These are phyloP conservation scores for Dendrocopos noguchii DNA, from an alignment of 2,113 vertebrate species.

Conservation along the genomic window DNA sequence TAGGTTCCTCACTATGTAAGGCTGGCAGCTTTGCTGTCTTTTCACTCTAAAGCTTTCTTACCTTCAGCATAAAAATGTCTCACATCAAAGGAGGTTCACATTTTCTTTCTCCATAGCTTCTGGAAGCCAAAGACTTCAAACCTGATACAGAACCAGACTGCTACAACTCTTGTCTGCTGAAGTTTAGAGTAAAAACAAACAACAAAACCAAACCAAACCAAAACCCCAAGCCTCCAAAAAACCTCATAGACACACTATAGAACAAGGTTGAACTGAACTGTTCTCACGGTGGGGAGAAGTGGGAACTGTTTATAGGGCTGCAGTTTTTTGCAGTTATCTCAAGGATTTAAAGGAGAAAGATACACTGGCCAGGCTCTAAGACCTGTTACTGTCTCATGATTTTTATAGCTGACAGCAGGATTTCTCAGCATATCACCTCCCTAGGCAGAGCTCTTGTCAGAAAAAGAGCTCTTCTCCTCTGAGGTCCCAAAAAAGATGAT, in stretches of 20 bases:
- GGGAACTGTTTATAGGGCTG: background rate
- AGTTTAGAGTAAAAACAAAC: background rate
- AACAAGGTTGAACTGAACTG: background rate
- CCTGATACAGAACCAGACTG: background rate
- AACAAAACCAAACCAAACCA: background rate
- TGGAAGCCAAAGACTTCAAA: background rate
- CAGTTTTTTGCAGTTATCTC: background rate
- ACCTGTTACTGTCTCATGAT: background rate
- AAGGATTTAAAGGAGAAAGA: background rate
- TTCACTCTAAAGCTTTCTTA: background rate
- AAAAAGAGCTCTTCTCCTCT: background rate
- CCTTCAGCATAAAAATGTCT: background rate
- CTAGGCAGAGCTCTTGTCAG: background rate
- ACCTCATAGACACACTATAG: fast-evolving
- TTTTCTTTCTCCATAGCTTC: conserved; percentile 27
- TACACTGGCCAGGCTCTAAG: background rate
- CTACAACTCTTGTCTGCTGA: conserved; percentile 16
- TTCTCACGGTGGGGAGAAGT: background rate
- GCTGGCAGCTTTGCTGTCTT: background rate
- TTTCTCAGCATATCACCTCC: background rate
- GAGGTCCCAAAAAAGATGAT: background rate
- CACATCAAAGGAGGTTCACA: background rate
- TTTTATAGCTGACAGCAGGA: background rate
- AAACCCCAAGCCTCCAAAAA: conserved; percentile 25
- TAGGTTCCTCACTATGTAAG: background rate